Conservation (phyloP, 2,888 invertebrate genomes). For the Axea sp. region DNA sequence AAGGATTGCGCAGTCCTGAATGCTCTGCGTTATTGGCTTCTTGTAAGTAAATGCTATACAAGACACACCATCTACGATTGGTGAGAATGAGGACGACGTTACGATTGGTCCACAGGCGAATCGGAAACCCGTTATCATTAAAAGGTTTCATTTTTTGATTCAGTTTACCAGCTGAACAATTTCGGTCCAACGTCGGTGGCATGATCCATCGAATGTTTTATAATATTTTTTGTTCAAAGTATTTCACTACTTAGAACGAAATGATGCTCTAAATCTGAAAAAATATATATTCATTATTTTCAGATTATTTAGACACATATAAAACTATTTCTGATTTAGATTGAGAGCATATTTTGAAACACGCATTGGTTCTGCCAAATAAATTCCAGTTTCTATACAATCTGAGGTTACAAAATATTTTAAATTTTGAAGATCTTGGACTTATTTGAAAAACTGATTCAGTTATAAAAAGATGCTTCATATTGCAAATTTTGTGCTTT, state of each 20-base stretch:
- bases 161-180: background rate
- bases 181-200: constrained; percentile 1
- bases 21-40: background rate
- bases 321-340: no score
- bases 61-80: constrained; percentile 26
- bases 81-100: constrained; percentile 48
- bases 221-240: background rate
- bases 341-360: no score
- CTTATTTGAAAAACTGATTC: no score
- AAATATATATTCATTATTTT: background rate
- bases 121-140: constrained; percentile 2
- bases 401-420: no score
- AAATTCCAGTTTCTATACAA: no score
- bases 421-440: no score
- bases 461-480: no score
- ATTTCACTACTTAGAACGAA: constrained; percentile 25
- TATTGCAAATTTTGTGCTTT: no score
- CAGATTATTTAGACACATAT: no score
- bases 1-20: constrained; percentile 4
- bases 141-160: constrained; percentile 12
- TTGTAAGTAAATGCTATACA: constrained; percentile 23
- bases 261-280: constrained; percentile 20
- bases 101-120: constrained; percentile 54
- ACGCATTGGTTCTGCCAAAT: no score
- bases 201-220: background rate